A percentile compares a stretch with the other conserved stretches of the same genome.
Evolutionary conservation across 1,140 invertebrate genomes (phyloP).

Genomic region (Steinernema khuongi): DNA sequence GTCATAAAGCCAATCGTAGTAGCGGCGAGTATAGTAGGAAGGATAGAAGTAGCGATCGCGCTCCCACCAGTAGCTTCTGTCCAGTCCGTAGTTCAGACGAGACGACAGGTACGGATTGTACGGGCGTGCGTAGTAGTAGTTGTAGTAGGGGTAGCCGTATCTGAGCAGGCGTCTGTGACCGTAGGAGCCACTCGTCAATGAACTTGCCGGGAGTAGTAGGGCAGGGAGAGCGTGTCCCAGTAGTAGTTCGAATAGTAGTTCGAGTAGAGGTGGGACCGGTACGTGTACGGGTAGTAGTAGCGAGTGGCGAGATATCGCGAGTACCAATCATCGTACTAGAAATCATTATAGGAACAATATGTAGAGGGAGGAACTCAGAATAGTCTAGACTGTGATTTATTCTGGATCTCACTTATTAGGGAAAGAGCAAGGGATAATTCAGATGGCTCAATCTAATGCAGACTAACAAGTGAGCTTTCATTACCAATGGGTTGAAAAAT

Average conservation of each 20-base stretch:
- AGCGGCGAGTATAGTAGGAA: background rate
- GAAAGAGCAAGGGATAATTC: background rate
- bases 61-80: conserved; percentile 4
- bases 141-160: conserved; percentile 10
- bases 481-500: no score
- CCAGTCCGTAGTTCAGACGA: background rate
- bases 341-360: no score
- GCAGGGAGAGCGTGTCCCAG: background rate
- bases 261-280: background rate
- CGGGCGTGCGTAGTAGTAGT: conserved; percentile 2
- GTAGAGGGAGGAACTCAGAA: no score
- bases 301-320: background rate
- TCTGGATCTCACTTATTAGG: no score
- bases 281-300: conserved; percentile 1
- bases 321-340: conserved; percentile 6
- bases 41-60: background rate
- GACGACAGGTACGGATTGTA: conserved; percentile 4
- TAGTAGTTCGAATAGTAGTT: background rate
- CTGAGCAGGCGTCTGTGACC: background rate
- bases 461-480: no score
- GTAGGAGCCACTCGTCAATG: background rate
- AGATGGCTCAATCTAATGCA: background rate
- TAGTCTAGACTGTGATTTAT: no score
- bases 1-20: conserved; percentile 11
- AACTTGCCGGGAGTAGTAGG: background rate